Evolutionary conservation across 2,888 invertebrate species (phyloP).

Genomic region (Gymnocheta viridis): DNA sequence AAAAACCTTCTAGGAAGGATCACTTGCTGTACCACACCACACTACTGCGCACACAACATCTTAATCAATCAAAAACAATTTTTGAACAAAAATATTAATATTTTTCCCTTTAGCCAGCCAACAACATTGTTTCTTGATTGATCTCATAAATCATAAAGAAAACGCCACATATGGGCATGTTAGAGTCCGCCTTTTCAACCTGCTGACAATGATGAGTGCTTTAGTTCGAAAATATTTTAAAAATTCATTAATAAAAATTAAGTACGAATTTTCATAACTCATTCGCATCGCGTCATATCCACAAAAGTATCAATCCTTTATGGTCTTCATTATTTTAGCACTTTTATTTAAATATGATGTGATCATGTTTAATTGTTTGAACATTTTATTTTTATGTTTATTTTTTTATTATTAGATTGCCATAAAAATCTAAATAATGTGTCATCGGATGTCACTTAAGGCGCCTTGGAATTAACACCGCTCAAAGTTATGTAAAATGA

Average conservation of each 20-base stretch:
- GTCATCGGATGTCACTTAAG: slow-evolving; percentile 69
- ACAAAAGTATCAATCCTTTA: slow-evolving; percentile 11
- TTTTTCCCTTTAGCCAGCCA: neutral
- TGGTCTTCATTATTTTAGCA: slow-evolving; percentile 18
- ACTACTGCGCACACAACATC: slow-evolving; percentile 44
- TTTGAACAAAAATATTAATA: slow-evolving; percentile 12
- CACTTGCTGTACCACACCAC: slow-evolving; percentile 1
- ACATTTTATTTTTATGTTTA: slow-evolving; percentile 52
- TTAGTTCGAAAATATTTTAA: slow-evolving; percentile 27
- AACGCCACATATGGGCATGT: slow-evolving; percentile 23
- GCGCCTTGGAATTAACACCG: slow-evolving; percentile 65
- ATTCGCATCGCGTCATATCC: too few species aligned
- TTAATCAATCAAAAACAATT: slow-evolving; percentile 58
- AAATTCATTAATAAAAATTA: slow-evolving; percentile 46
- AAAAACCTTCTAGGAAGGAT: slow-evolving; percentile 35
- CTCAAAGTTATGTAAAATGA: slow-evolving; percentile 42
- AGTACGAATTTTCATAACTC: slow-evolving; percentile 9
- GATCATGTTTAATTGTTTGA: slow-evolving; percentile 50
- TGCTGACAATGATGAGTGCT: slow-evolving; percentile 43
- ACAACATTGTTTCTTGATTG: slow-evolving; percentile 38
- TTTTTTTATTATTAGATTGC: slow-evolving; percentile 64
- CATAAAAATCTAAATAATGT: slow-evolving; percentile 70
- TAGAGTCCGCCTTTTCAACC: slow-evolving; percentile 6
- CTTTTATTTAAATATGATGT: slow-evolving; percentile 41
- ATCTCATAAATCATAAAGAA: slow-evolving; percentile 53